Percentiles rank a stretch among this genome's conserved stretches.
These are phyloP conservation scores for Ferdinandea cuprea DNA, from an alignment of 2,888 invertebrate species.

Conservation along the genomic window DNA sequence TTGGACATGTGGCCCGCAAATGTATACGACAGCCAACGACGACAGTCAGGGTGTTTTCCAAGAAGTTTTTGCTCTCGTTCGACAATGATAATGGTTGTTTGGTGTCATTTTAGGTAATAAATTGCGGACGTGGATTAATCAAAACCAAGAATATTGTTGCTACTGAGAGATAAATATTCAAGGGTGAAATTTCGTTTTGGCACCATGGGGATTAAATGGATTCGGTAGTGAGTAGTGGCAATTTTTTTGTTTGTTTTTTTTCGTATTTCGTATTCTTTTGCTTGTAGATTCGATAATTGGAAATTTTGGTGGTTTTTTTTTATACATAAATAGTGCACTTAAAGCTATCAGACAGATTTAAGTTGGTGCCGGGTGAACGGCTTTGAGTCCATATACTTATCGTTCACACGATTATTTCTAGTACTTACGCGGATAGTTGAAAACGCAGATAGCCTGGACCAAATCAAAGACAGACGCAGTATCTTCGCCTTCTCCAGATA, in stretches of 20 bases:
- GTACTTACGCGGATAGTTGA: too few relatives aligned
- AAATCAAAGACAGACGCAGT: too few relatives aligned
- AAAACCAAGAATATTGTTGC: slow-evolving; percentile 24
- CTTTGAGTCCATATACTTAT: too few relatives aligned
- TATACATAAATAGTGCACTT: too few relatives aligned
- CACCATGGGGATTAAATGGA: slow-evolving; percentile 47
- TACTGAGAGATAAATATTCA: slow-evolving; percentile 35
- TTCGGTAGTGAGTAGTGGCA: slow-evolving; percentile 32
- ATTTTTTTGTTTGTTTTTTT: background rate
- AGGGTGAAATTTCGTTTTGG: slow-evolving; percentile 32
- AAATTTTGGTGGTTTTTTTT: background rate
- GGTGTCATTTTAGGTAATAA: slow-evolving; percentile 65
- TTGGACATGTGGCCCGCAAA: slow-evolving; percentile 54
- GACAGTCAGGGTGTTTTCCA: slow-evolving; percentile 48
- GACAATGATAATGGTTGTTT: slow-evolving; percentile 32
- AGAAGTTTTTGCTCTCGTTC: slow-evolving; percentile 41
- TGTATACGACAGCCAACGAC: slow-evolving; percentile 18
- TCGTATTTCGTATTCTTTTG: too few relatives aligned
- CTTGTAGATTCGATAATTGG: background rate
- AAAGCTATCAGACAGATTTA: too few relatives aligned
- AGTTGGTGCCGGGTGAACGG: too few relatives aligned
- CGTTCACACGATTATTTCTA: too few relatives aligned
- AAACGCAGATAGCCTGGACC: too few relatives aligned
- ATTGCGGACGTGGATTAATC: slow-evolving; percentile 69
- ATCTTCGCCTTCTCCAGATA: too few relatives aligned